Base-by-base conservation (phyloP, 2,113 vertebrate species). In the Sclerurus mexicanus region DNA sequence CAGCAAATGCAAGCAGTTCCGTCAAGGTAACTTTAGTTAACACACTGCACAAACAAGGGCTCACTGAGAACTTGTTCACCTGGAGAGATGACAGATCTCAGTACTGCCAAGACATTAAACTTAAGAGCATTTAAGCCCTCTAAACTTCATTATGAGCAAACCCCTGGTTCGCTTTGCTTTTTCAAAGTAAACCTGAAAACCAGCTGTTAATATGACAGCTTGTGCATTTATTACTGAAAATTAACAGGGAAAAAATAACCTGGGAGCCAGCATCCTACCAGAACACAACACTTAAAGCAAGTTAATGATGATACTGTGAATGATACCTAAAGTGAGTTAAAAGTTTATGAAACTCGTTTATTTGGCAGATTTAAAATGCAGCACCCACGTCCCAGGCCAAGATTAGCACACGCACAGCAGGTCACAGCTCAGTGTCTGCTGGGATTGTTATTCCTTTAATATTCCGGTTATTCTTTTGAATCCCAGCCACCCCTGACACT, bases 161-260 rank as follows among this genome's bases (percentile, higher is more conserved):
- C 0, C 5, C 14, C 35, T 33, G 30, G 3, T 33, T 46, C 35
- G 56, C 22, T 59, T 42, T 0, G 5, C 33, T 63, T 80, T 39
- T 59, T 40, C 22, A 21, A 83, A 52, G 28, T 4, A 35, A 63
- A 28, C 12, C 20, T 39, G 39, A 37, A 71, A 67, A 28, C 14
- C 50, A 40, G 1, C 47, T 14, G 31, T 27, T 52, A 39, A 21
- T 3, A 10, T 2, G 10, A 25, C 20, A 28, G 3, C 4, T 9
- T 35, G 5, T 14, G 14, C 35, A 16, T 21, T 59, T 35, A 22
- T 23, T 10, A 53, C 20, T 10, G 25, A 25, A 55, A 58, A 39
- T 11, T 47, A 81, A 31, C 1, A 35, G 25, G 14, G 0, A 6
- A 4, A 58, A 23, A 16, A 24, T 17, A 2, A 10, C 4, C 40